phyloP scores from a whole-genome alignment of 1,140 invertebrate genomes.

The Babylonia areolata region DNA sequence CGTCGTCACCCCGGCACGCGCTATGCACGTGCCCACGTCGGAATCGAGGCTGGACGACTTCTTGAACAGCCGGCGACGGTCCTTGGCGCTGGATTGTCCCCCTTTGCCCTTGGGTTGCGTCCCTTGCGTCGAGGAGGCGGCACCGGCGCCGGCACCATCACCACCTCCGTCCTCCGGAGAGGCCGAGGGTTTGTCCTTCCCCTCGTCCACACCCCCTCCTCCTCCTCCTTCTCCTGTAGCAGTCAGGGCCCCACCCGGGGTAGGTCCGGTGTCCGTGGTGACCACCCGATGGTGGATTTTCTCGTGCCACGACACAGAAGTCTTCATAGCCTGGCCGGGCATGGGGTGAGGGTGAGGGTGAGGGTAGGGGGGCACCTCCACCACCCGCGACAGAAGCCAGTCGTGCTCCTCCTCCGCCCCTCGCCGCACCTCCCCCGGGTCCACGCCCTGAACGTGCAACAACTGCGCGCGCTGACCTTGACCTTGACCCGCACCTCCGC shows the following conservation, averaged over 20 bases:
- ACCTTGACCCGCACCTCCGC: too few species aligned
- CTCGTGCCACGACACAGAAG: slow-evolving; percentile 48
- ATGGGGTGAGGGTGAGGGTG: background rate
- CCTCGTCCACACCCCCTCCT: background rate
- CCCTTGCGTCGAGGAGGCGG: background rate
- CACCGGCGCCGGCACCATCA: background rate
- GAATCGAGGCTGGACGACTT: slow-evolving; percentile 55
- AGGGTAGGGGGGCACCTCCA: slow-evolving; percentile 18
- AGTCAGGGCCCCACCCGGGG: background rate
- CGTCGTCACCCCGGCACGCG: slow-evolving; percentile 44
- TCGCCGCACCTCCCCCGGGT: slow-evolving; percentile 40
- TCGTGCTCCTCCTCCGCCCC: slow-evolving; percentile 49
- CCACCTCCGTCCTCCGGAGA: background rate
- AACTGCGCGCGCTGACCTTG: background rate
- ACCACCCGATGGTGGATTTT: slow-evolving; percentile 43
- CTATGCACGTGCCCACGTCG: slow-evolving; percentile 45
- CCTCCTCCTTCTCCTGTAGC: background rate
- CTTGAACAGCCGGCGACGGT: slow-evolving; percentile 53
- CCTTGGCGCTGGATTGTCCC: slow-evolving; percentile 44
- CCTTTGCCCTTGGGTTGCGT: background rate
- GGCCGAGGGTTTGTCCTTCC: background rate
- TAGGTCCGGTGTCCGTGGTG: background rate
- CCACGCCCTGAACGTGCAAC: slow-evolving; percentile 21
- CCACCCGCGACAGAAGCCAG: slow-evolving; percentile 31
- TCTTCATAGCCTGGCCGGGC: too few species aligned